A percentile compares a stretch with the other conserved stretches of the same genome.
Evolutionary conservation across 2,888 invertebrate genomes (phyloP).

Genomic region (Hypena proboscidalis): DNA sequence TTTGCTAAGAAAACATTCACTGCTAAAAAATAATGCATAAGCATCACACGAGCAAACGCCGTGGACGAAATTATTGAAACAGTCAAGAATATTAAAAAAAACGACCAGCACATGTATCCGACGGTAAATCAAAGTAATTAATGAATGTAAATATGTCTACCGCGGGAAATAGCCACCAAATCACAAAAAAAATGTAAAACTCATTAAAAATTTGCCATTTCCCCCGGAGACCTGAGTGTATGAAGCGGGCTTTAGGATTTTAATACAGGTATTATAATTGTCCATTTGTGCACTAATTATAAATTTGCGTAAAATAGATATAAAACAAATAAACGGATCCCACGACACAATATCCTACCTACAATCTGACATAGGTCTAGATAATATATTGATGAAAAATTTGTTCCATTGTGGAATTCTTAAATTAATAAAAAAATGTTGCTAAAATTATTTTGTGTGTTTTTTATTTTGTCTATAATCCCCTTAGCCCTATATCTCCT

Average conservation of each 20-base stretch:
- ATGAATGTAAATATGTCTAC: slow-evolving; percentile 29
- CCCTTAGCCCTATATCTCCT: background rate
- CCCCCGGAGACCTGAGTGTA: slow-evolving; percentile 37
- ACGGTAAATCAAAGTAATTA: slow-evolving; percentile 19
- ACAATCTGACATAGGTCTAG: slow-evolving; percentile 78
- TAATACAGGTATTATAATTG: slow-evolving; percentile 72
- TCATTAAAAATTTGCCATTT: slow-evolving; percentile 27
- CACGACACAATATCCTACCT: slow-evolving; percentile 64
- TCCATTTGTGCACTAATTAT: slow-evolving; percentile 69
- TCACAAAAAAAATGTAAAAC: slow-evolving; percentile 3
- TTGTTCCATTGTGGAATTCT: slow-evolving; percentile 85
- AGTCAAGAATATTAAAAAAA: background rate
- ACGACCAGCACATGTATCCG: slow-evolving; percentile 21
- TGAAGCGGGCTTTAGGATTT: slow-evolving; percentile 46
- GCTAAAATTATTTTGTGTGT: slow-evolving; percentile 72
- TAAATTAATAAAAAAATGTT: slow-evolving; percentile 86
- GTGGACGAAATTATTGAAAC: slow-evolving; percentile 14
- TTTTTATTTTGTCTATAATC: slow-evolving; percentile 57
- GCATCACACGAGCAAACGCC: slow-evolving; percentile 15
- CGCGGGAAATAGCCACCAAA: slow-evolving; percentile 31
- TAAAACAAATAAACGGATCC: slow-evolving; percentile 53
- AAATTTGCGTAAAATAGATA: slow-evolving; percentile 44
- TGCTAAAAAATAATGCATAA: background rate
- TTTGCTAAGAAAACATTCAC: too few species aligned
- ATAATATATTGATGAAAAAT: slow-evolving; percentile 76